Evolutionary conservation across 2,888 invertebrate genomes (phyloP).

Genomic region (Peribatodes rhomboidaria): DNA sequence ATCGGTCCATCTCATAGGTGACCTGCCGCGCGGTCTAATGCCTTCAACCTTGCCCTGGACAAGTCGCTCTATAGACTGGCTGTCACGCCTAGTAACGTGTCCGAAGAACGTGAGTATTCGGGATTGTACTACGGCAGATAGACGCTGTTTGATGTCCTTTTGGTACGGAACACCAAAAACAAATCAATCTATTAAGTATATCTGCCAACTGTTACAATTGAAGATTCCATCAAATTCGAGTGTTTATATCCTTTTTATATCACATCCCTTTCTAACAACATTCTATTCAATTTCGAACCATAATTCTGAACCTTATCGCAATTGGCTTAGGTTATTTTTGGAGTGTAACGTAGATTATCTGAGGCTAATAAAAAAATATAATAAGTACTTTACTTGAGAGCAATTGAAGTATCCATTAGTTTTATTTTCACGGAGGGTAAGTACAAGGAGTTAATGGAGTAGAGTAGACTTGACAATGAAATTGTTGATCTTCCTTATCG

Average conservation of each 20-base stretch:
- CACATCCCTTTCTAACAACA: constrained; percentile 16
- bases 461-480: not conserved
- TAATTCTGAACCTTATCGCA: constrained; percentile 8
- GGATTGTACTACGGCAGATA: too few species aligned
- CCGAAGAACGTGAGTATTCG: too few species aligned
- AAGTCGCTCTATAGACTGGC: too few species aligned
- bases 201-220: constrained; percentile 13
- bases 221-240: constrained; percentile 29
- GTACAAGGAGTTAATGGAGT: constrained; percentile 27
- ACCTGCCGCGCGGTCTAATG: too few species aligned
- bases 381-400: constrained; percentile 28
- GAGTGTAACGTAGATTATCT: not conserved
- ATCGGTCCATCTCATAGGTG: too few species aligned
- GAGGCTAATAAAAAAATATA: constrained; percentile 30
- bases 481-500: not conserved
- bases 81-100: too few species aligned
- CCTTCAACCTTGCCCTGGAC: too few species aligned
- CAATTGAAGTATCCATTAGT: constrained; percentile 35
- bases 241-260: constrained; percentile 33
- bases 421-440: constrained; percentile 35
- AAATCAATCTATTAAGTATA: not conserved
- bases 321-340: not conserved
- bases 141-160: too few species aligned
- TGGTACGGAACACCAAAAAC: not conserved
- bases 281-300: not conserved